Conservation (phyloP, 92 coral and sea anemone genomes). For the Umimayanthus kanabou region DNA sequence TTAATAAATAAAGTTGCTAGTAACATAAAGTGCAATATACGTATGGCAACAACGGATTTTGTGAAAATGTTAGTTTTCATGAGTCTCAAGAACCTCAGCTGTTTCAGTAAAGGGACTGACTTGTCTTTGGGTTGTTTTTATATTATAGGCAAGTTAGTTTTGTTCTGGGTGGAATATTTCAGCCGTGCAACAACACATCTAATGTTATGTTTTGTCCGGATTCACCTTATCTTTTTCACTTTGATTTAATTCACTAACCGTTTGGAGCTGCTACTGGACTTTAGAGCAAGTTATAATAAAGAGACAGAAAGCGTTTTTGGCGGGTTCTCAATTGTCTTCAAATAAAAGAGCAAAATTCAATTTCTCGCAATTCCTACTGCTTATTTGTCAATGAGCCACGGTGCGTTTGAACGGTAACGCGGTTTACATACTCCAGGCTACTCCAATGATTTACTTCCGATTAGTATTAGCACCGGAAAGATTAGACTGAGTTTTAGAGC, state of each 20-base stretch:
- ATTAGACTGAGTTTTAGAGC: not conserved
- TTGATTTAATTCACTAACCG: not conserved
- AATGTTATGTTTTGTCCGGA: not conserved
- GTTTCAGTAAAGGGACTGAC: not conserved
- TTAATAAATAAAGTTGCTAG: not conserved
- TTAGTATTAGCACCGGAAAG: not conserved
- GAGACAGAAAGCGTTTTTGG: not conserved
- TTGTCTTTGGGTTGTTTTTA: not conserved
- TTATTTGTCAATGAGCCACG: not conserved
- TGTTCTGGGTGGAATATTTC: slow-evolving; percentile 2
- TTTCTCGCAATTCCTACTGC: not conserved
- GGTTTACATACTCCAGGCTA: not conserved
- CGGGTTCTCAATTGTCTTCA: not conserved
- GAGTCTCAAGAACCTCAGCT: not conserved
- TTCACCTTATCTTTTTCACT: not conserved
- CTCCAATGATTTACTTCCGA: not conserved
- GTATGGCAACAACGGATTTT: not conserved
- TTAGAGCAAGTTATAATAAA: not conserved
- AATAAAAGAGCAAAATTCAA: not conserved
- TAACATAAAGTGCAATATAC: not conserved
- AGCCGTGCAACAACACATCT: not conserved
- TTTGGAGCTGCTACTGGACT: not conserved
- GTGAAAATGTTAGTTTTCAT: not conserved
- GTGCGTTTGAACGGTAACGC: not conserved
- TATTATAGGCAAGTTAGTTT: not conserved